phyloP scores from a whole-genome alignment of 1,140 invertebrate species.

The Drosophila paulistorum region DNA sequence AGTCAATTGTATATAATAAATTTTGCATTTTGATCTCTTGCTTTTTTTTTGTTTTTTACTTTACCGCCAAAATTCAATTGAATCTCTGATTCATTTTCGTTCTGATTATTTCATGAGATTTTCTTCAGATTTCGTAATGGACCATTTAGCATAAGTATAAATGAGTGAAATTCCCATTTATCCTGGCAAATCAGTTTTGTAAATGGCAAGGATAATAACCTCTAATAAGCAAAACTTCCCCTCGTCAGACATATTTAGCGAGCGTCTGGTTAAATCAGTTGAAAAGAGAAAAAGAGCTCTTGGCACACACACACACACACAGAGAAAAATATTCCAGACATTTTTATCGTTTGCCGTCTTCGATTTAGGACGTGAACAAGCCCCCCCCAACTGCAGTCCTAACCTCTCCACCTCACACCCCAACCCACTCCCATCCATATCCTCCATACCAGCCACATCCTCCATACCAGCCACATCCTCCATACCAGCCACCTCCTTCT shows the following conservation, averaged over 20 bases:
- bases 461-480: neutral
- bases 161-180: conserved; percentile 43
- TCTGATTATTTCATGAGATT: conserved; percentile 28
- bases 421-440: neutral
- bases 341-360: conserved; percentile 82
- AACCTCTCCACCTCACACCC: neutral
- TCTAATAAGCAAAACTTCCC: conserved; percentile 65
- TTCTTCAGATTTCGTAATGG: conserved; percentile 24
- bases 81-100: neutral
- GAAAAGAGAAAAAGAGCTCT: conserved; percentile 21
- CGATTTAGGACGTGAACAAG: conserved; percentile 67
- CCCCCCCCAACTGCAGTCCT: conserved; percentile 23
- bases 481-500: neutral
- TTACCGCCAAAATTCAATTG: conserved; percentile 12
- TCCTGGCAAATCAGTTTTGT: conserved; percentile 75
- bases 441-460: neutral
- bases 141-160: conserved; percentile 47
- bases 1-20: no score
- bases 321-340: conserved; percentile 76
- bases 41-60: neutral
- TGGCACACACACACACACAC: conserved; percentile 10
- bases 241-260: conserved; percentile 36
- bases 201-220: conserved; percentile 81
- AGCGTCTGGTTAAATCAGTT: conserved; percentile 71
- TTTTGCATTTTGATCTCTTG: neutral